Base-by-base conservation (phyloP, 2,888 invertebrate genomes). In the Erebia epiphron region DNA sequence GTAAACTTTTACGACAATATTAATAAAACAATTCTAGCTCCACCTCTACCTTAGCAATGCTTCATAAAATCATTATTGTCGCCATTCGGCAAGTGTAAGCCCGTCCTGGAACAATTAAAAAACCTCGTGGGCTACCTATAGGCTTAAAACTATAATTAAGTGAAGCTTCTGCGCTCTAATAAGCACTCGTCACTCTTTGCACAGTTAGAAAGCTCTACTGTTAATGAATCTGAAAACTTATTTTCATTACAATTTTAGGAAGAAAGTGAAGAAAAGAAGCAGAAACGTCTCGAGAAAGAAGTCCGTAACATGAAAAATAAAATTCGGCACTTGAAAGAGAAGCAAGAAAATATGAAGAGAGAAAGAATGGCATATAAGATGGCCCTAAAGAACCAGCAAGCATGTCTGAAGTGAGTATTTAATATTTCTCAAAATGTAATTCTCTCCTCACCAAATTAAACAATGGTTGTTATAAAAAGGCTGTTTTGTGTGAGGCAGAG, bases 361-460 rank as follows among this genome's bases (percentile, higher is more conserved):
- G 98, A 98, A 81, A 93, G 98, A 74, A 94, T 95, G 81, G 96
- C 95, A 14, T 94, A 97, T 69, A 97, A 97, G 80, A 96, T 96
- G 83, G 95, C 97, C 69, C 95, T 98, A 83, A 97, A 97, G 81
- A 97, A 97, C 82, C 96, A 97, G 84, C 97, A 97, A 79, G 94
- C 95, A 10, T 94, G 96, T 67, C 94, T 97, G 68, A 96, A 95
- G 95, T 95, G 71, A 85, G 86, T 84, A 69, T 49, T 11, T 52
- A 14, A 18, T n/a, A 67, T 35, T 35, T 35, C 0, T 35, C 35
- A 35, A 35, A 35, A 35, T 35, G 5, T 35, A 35, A 35, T 35
- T 35, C 35, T 35, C 35, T 35, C 0, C 35, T 35, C 7, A 35
- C 35, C 35, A 35, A 35, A 35, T 35, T 35, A 35, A 35, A 35